Conservation (phyloP, 2,888 invertebrate genomes). For the Oscheius onirici region DNA sequence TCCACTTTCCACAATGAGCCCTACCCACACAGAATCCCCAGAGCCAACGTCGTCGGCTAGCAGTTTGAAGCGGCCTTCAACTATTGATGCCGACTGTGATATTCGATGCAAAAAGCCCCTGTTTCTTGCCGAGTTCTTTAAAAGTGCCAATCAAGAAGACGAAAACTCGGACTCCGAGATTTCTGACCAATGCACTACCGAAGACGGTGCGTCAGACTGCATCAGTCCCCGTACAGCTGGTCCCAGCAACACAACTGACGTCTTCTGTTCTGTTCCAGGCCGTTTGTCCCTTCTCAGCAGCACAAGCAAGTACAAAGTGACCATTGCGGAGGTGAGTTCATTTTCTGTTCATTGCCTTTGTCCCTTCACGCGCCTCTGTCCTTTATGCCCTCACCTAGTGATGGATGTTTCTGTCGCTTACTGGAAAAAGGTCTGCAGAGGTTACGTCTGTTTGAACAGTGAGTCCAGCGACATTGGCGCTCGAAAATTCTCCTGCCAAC, state of each 20-base stretch:
- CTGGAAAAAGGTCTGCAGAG: conserved; percentile 13
- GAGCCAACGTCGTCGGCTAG: background rate
- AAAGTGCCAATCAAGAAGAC: conserved; percentile 7
- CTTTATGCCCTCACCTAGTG: background rate
- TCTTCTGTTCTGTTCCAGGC: conserved; percentile 97
- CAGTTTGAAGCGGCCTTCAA: conserved; percentile 15
- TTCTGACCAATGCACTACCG: conserved; percentile 27
- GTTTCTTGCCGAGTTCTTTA: conserved; percentile 18
- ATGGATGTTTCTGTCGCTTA: conserved; percentile 6
- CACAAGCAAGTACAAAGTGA: conserved; percentile 99
- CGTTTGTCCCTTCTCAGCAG: conserved; percentile 92
- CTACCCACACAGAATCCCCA: conserved; percentile 28
- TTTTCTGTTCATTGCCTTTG: too few relatives aligned
- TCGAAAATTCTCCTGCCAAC: conserved; percentile 27
- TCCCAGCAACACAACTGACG: conserved; percentile 75
- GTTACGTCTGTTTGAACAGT: conserved; percentile 26
- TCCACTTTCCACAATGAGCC: conserved; percentile 19
- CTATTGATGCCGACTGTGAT: conserved; percentile 3
- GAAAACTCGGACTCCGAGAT: conserved; percentile 25
- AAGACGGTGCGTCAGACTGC: conserved; percentile 25
- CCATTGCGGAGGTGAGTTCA: conserved; percentile 87
- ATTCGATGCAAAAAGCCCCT: conserved; percentile 24
- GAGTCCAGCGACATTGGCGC: conserved; percentile 24
- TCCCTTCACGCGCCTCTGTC: background rate
- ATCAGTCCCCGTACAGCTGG: conserved; percentile 23